phyloP scores from a whole-genome alignment of 2,888 invertebrate species.

The Cryptocheilus praepositus region DNA sequence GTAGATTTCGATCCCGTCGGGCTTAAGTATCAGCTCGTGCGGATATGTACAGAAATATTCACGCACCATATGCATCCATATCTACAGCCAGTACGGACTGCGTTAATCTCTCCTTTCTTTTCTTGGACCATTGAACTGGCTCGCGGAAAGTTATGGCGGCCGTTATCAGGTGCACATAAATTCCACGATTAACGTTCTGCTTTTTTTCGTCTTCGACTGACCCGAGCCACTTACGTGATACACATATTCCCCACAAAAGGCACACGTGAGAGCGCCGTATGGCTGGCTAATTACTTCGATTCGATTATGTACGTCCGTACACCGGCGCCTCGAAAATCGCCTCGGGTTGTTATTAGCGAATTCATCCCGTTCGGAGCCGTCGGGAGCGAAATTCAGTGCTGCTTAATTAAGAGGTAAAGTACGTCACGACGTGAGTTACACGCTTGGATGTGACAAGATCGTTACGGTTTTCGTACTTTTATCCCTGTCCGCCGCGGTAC shows the following conservation, averaged over 20 bases:
- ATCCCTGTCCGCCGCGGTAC: no score
- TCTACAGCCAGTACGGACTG: no score
- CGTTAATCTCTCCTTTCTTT: no score
- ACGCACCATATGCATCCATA: no score
- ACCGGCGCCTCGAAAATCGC: slow-evolving; percentile 24
- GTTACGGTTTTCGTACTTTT: neutral
- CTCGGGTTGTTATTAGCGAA: slow-evolving; percentile 18
- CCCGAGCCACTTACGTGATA: slow-evolving; percentile 9
- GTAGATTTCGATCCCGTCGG: no score
- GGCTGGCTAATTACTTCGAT: slow-evolving; percentile 40
- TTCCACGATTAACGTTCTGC: slow-evolving; percentile 24
- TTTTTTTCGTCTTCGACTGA: neutral
- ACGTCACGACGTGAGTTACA: no score
- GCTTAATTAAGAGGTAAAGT: slow-evolving; percentile 21
- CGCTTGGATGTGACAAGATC: slow-evolving; percentile 4
- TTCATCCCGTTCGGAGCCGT: slow-evolving; percentile 24
- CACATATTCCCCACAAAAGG: slow-evolving; percentile 12
- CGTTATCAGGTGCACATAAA: slow-evolving; percentile 36
- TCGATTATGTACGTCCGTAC: slow-evolving; percentile 29
- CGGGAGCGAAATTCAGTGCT: slow-evolving; percentile 12
- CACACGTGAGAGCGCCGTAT: slow-evolving; percentile 31
- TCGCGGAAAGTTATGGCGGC: slow-evolving; percentile 23
- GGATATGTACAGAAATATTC: no score
- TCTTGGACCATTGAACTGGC: no score
- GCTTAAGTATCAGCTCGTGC: no score